Percentiles rank a stretch among this genome's conserved stretches.
Conservation (phyloP, 2,888 invertebrate species). For the Clitarchus hookeri region DNA sequence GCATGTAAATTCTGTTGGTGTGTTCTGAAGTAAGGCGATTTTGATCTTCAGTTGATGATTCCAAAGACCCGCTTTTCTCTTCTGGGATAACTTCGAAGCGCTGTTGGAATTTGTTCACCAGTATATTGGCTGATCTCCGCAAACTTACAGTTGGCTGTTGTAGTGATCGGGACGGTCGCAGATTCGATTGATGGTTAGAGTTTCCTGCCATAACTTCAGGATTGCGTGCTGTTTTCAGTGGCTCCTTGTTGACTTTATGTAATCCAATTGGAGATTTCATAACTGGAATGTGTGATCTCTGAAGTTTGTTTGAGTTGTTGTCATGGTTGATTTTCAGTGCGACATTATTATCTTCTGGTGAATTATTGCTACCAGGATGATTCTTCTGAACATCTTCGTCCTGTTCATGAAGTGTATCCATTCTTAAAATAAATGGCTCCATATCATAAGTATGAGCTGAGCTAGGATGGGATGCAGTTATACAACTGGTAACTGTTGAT, state of each 20-base stretch:
- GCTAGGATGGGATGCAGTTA: background rate
- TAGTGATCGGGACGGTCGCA: constrained; percentile 23
- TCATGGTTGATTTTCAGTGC: background rate
- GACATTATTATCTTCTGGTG: background rate
- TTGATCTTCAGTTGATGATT: constrained; percentile 54
- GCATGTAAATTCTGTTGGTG: background rate
- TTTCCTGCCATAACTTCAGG: background rate
- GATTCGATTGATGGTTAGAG: constrained; percentile 28
- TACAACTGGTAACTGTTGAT: background rate
- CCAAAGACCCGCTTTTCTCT: constrained; percentile 59
- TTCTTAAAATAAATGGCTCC: background rate
- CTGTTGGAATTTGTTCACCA: constrained; percentile 48
- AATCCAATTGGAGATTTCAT: constrained; percentile 31
- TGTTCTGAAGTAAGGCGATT: constrained; percentile 28
- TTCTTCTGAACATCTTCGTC: background rate
- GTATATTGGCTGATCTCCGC: constrained; percentile 35
- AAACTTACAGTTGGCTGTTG: constrained; percentile 29
- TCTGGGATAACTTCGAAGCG: constrained; percentile 64
- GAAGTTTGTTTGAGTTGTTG: background rate
- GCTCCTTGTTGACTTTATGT: background rate
- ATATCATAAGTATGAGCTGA: background rate
- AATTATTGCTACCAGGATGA: background rate
- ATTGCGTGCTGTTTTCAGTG: background rate
- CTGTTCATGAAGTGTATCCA: background rate
- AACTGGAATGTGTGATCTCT: constrained; percentile 35